phyloP scores from a whole-genome alignment of 2,888 invertebrate genomes.

The Rhamnusium bicolor region DNA sequence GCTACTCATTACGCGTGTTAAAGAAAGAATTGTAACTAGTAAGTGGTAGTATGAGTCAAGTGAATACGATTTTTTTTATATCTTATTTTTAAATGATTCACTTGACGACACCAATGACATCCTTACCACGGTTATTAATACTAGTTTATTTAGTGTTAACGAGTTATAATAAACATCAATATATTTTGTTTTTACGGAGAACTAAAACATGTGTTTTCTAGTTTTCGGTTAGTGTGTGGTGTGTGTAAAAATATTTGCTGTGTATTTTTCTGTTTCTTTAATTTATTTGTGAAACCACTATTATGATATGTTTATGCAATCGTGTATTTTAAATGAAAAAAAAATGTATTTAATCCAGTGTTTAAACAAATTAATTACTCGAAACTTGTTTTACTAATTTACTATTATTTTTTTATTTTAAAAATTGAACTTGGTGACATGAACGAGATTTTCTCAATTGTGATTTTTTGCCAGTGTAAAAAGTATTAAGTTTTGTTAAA shows the following conservation, averaged over 20 bases:
- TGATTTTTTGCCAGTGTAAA: not conserved
- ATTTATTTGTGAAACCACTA: too few species aligned
- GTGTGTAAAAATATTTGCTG: not conserved
- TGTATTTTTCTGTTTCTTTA: not conserved
- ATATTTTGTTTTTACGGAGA: not conserved
- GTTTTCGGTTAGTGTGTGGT: not conserved
- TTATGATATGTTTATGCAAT: too few species aligned
- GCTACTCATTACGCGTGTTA: not conserved
- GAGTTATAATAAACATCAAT: constrained; percentile 23
- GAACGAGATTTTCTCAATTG: not conserved
- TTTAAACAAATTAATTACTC: constrained; percentile 1
- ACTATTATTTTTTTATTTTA: not conserved
- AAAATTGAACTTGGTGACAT: not conserved
- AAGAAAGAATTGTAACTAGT: not conserved
- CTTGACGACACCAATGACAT: not conserved
- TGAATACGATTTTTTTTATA: constrained; percentile 18
- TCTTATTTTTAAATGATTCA: constrained; percentile 17
- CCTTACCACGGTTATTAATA: constrained; percentile 25
- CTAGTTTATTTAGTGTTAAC: constrained; percentile 30
- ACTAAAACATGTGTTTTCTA: constrained; percentile 4
- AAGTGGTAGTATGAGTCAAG: constrained; percentile 16
- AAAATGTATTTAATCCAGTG: too few species aligned
- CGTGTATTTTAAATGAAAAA: not conserved
- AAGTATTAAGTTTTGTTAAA: not conserved
- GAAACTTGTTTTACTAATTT: too few species aligned